Evolutionary conservation across 2,888 invertebrate species (phyloP).

Genomic region (Acrobasis repandana): DNA sequence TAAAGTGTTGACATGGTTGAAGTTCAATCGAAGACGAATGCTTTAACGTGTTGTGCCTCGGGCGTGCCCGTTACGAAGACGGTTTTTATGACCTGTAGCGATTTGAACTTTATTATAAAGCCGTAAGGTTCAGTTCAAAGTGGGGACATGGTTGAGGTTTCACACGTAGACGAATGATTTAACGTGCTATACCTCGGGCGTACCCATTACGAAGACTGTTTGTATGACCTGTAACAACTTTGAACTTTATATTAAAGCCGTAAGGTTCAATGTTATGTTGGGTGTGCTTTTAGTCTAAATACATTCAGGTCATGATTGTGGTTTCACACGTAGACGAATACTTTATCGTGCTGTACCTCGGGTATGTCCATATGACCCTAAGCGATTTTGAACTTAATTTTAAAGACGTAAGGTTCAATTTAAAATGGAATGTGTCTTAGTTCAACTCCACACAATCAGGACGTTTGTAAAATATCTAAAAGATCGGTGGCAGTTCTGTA

Average conservation of each 20-base stretch:
- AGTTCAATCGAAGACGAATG: conserved; percentile 38
- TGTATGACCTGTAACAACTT: background rate
- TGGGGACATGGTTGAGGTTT: background rate
- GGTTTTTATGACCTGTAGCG: background rate
- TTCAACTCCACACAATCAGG: background rate
- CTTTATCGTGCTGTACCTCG: conserved; percentile 4
- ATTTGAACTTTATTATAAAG: background rate
- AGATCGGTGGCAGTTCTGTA: too few relatives aligned
- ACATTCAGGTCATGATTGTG: too few relatives aligned
- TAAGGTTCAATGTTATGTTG: too few relatives aligned
- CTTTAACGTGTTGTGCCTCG: conserved; percentile 17
- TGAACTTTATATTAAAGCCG: background rate
- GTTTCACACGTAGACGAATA: background rate
- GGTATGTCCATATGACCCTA: background rate
- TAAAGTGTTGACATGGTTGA: conserved; percentile 59
- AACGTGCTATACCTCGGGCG: background rate
- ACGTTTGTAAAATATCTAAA: too few relatives aligned
- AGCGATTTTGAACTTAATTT: too few relatives aligned
- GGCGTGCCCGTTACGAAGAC: background rate
- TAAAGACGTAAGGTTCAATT: background rate
- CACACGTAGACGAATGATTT: background rate
- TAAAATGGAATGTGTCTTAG: background rate
- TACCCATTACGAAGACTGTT: background rate
- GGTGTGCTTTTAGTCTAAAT: too few relatives aligned
- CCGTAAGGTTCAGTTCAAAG: background rate